Percentiles rank a stretch among this genome's conserved stretches.
Conservation (phyloP, 2,113 vertebrate genomes). For the Carassius carassius region DNA sequence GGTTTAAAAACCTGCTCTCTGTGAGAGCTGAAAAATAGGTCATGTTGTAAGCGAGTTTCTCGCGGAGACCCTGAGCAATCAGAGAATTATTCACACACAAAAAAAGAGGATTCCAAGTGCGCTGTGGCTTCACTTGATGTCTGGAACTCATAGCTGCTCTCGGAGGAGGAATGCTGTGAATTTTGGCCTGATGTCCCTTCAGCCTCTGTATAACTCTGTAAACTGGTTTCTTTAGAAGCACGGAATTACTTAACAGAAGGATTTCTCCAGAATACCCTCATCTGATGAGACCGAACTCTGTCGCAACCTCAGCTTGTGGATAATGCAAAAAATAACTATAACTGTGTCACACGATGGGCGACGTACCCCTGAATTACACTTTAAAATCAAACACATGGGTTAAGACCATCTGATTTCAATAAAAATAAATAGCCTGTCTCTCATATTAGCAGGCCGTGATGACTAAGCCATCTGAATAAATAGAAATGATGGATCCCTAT, state of each 20-base stretch:
- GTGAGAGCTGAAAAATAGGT: conserved; percentile 72
- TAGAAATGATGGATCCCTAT: conserved; percentile 16
- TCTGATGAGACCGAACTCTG: not conserved
- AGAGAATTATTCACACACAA: conserved; percentile 63
- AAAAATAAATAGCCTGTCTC: conserved; percentile 17
- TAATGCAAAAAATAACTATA: conserved; percentile 8
- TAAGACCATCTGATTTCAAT: conserved; percentile 11
- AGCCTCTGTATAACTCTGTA: not conserved
- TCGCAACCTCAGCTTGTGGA: not conserved
- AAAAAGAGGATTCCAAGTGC: conserved; percentile 42
- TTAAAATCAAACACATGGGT: conserved; percentile 15
- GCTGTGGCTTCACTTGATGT: conserved; percentile 33
- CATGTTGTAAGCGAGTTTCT: conserved; percentile 67
- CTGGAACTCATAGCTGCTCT: conserved; percentile 24
- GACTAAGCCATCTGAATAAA: conserved; percentile 38
- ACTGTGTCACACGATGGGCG: not conserved
- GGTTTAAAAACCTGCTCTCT: conserved; percentile 62
- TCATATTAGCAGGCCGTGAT: not conserved
- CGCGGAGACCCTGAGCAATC: conserved; percentile 66
- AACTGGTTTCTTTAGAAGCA: not conserved
- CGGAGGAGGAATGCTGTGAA: not conserved
- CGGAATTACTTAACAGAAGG: not conserved
- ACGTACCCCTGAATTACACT: conserved; percentile 8
- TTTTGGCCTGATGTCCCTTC: conserved; percentile 21
- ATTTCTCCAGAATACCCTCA: not conserved